phyloP scores from a whole-genome alignment of 2,113 vertebrate genomes.

The Geococcyx californianus region DNA sequence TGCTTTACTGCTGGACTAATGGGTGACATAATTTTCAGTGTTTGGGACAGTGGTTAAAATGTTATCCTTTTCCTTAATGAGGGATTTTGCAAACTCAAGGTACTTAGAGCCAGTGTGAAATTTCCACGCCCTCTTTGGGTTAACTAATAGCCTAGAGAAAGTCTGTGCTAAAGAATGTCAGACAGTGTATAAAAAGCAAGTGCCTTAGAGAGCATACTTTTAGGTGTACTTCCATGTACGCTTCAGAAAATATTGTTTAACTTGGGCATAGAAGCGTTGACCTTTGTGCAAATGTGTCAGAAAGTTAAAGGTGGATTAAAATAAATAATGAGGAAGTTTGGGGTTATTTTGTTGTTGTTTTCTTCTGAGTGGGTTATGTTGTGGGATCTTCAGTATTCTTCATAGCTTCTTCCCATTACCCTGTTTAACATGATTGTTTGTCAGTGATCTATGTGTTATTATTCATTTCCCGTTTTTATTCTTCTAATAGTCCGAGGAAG shows the following conservation, averaged over 20 bases:
- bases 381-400: background rate
- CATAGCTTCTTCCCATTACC: background rate
- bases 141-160: background rate
- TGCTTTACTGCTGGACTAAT: background rate
- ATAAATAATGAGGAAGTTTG: background rate
- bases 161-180: background rate
- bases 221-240: rapidly evolving
- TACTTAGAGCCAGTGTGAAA: background rate
- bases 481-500: slow-evolving; percentile 82
- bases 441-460: background rate
- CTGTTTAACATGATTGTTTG: background rate
- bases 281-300: background rate
- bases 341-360: background rate
- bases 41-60: background rate
- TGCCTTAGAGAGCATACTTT: background rate
- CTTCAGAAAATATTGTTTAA: background rate
- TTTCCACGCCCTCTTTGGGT: background rate
- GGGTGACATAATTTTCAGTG: background rate
- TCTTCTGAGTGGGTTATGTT: background rate
- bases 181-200: background rate
- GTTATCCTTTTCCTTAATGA: background rate
- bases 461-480: background rate
- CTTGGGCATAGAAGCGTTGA: background rate
- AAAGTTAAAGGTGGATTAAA: background rate
- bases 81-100: background rate